phyloP scores from a whole-genome alignment of 2,888 invertebrate species.

The Thecocarcelia acutangulata region DNA sequence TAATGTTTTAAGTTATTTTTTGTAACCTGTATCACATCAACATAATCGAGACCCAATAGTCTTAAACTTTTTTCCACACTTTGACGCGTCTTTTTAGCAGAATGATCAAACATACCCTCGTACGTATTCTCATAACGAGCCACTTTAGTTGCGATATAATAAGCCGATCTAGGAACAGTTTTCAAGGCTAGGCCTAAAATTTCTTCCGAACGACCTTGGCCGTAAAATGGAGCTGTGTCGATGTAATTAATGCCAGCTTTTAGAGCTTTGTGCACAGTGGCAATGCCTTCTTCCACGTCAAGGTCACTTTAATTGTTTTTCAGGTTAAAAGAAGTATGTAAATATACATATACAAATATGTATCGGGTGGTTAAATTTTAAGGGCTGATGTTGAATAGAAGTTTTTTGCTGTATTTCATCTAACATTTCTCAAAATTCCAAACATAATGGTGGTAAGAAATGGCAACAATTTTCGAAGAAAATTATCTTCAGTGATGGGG shows the following conservation, averaged over 20 bases:
- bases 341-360: too few species aligned
- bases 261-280: slow-evolving; percentile 87
- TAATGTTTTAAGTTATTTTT: too few species aligned
- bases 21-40: slow-evolving; percentile 95
- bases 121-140: slow-evolving; percentile 89
- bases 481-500: too few species aligned
- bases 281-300: slow-evolving; percentile 86
- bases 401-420: too few species aligned
- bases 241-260: slow-evolving; percentile 93
- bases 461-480: too few species aligned
- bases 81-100: slow-evolving; percentile 86
- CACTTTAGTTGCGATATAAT: slow-evolving; percentile 95
- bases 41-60: slow-evolving; percentile 88
- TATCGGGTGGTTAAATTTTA: too few species aligned
- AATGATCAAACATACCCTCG: slow-evolving; percentile 92
- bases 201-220: slow-evolving; percentile 91
- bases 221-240: slow-evolving; percentile 96
- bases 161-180: slow-evolving; percentile 90
- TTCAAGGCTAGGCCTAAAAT: slow-evolving; percentile 91
- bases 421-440: too few species aligned
- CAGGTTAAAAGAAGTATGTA: slow-evolving; percentile 12
- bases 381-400: too few species aligned
- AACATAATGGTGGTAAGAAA: too few species aligned
- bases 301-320: slow-evolving; percentile 82
- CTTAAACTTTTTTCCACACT: slow-evolving; percentile 89